Evolutionary conservation across 1,140 invertebrate genomes (phyloP).

Genomic region (Aphidius gifuensis): DNA sequence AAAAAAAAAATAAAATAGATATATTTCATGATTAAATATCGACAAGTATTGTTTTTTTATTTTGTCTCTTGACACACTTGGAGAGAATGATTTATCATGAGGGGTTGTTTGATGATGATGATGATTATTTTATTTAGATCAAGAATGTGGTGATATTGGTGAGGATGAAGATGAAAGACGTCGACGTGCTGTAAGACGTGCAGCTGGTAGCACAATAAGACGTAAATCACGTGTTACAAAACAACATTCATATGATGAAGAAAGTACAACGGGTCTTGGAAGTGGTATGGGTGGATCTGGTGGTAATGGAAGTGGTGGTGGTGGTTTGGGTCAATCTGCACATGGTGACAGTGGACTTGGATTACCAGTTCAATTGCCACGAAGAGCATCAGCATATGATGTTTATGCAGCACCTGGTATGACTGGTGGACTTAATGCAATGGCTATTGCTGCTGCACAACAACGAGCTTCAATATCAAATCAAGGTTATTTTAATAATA

Average conservation of each 20-base stretch:
- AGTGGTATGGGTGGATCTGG: constrained; percentile 30
- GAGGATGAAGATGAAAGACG: constrained; percentile 45
- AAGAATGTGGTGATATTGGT: constrained; percentile 20
- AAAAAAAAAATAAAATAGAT: background rate
- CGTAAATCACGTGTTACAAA: constrained; percentile 69
- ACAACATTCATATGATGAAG: constrained; percentile 79
- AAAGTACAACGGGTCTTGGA: constrained; percentile 55
- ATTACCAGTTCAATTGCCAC: constrained; percentile 65
- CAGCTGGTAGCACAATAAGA: constrained; percentile 36
- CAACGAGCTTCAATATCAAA: constrained; percentile 46
- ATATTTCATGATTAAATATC: background rate
- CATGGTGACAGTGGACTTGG: constrained; percentile 56
- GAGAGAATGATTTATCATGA: background rate
- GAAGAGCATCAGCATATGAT: constrained; percentile 77
- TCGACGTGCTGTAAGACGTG: constrained; percentile 39
- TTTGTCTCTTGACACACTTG: background rate
- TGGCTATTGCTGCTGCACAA: constrained; percentile 43
- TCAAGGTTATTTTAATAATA: constrained; percentile 40
- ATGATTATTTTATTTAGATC: background rate
- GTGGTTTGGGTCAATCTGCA: constrained; percentile 36
- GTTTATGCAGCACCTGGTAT: constrained; percentile 59
- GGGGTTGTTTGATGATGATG: too few relatives aligned
- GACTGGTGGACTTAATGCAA: constrained; percentile 37
- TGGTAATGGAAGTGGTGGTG: constrained; percentile 17
- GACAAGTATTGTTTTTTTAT: background rate